Evolutionary conservation across 1,140 invertebrate genomes (phyloP).

Genomic region (Geopemphigus sp.): DNA sequence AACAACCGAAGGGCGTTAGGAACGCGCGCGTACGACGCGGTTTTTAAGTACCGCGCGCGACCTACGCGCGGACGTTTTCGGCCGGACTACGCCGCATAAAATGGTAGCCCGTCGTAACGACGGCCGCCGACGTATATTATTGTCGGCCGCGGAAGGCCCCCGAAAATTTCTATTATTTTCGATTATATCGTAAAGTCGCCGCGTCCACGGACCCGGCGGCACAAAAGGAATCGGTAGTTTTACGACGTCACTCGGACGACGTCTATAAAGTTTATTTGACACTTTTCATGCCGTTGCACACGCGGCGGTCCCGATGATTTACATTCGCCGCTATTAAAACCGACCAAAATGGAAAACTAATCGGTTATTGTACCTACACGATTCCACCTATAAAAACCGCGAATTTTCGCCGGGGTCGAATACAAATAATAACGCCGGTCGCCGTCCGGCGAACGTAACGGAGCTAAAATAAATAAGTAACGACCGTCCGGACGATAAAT

Average conservation of each 20-base stretch:
- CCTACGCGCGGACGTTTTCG: too few species aligned
- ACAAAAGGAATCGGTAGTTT: conserved; percentile 36
- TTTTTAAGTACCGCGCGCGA: too few species aligned
- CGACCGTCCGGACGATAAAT: conserved; percentile 31
- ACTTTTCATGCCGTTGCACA: not conserved
- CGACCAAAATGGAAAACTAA: conserved; percentile 29
- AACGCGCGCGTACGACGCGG: too few species aligned
- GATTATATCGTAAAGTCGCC: not conserved
- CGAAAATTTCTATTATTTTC: conserved; percentile 13
- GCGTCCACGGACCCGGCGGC: not conserved
- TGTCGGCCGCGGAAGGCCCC: not conserved
- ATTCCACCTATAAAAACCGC: conserved; percentile 18
- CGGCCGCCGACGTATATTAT: not conserved
- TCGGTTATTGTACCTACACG: not conserved
- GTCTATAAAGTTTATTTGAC: conserved; percentile 36
- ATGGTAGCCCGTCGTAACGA: too few species aligned
- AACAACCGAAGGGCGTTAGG: too few species aligned
- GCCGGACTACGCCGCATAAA: too few species aligned
- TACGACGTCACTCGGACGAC: not conserved
- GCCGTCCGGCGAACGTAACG: not conserved
- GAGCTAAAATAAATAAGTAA: not conserved
- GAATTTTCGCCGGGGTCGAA: conserved; percentile 10
- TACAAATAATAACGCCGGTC: conserved; percentile 14
- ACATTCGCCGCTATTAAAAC: conserved; percentile 12
- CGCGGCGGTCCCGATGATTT: not conserved